Conservation (phyloP, 2,888 invertebrate species). For the Pollenia angustigena region DNA sequence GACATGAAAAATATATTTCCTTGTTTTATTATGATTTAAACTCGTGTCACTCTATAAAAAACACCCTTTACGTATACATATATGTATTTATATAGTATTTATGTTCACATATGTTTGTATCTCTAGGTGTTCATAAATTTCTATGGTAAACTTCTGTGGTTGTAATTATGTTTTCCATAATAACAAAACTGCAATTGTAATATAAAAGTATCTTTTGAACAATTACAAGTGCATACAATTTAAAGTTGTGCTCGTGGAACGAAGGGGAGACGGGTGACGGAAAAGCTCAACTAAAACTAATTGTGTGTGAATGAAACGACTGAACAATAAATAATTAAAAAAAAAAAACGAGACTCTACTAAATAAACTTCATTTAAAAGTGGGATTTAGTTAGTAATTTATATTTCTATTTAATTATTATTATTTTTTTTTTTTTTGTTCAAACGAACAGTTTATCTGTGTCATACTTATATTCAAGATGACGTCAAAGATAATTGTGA, state of each 20-base stretch:
- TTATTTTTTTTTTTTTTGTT: neutral
- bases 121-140: neutral
- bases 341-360: neutral
- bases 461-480: constrained; percentile 19
- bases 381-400: constrained; percentile 7
- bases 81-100: too few relatives aligned
- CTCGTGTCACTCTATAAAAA: too few relatives aligned
- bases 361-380: constrained; percentile 23
- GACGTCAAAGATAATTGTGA: constrained; percentile 47
- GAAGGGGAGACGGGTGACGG: neutral
- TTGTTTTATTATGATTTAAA: too few relatives aligned
- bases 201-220: constrained; percentile 4
- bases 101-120: too few relatives aligned
- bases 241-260: neutral
- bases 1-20: too few relatives aligned
- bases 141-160: neutral
- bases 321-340: neutral
- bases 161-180: constrained; percentile 33
- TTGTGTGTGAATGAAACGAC: constrained; percentile 47
- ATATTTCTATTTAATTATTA: neutral
- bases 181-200: constrained; percentile 50
- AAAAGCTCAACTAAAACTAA: constrained; percentile 34
- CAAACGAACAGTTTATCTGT: constrained; percentile 33
- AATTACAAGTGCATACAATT: constrained; percentile 29
- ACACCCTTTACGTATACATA: too few relatives aligned